Base-by-base conservation (phyloP, 2,113 vertebrate species). In the Chaetura pelagica region DNA sequence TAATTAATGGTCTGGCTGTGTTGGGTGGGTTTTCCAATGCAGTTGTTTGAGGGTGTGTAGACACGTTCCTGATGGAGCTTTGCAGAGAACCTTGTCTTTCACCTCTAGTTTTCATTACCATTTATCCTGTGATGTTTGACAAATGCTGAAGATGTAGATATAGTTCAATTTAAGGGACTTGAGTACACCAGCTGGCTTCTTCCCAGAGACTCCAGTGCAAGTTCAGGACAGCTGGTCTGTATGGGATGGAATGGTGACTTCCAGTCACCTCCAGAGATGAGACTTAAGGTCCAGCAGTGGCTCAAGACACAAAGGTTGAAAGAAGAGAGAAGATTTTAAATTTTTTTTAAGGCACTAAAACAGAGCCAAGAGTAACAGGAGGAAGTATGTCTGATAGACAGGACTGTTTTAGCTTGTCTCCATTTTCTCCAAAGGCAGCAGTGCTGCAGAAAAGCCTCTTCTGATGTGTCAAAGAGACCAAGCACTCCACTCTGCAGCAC, bases 401-500 rank as follows among this genome's bases (percentile, higher is more conserved):
- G 34, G 68, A 40, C 75, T 77, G 68, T 2, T 2, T 89, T 96
- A 80, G 79, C 90, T 94, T n/a, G 55, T 88, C 85, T 96, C 83
- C 93, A 92, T 90, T 76, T 86, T 92, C 64, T 90, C 96, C 92
- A 84, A 90, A 94, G 93, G 79, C 94, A 90, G 72, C 48, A 40
- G 4, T 73, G 75, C 85, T 94, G 94, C 87, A 80, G 92, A 78
- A 94, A 57, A 95, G 61, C 58, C 89, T 87, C 76, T 58, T 97
- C 38, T 93, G 90, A 95, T 95, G 94, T 96, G 94, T 96, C 88
- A 88, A 9, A 73, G 91, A 96, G 88, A 93, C 85, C 85, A 59
- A 81, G 90, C 87, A 49, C 93, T 92, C 80, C 66, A 4, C 77
- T 95, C 89, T 58, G 81, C 92, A 84, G 72, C 22, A 3, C 58